Percentiles rank a stretch among this genome's conserved stretches.
These are phyloP conservation scores for Phodopus roborovskii DNA, from an alignment of 2,113 vertebrate species.

Conservation along the genomic window DNA sequence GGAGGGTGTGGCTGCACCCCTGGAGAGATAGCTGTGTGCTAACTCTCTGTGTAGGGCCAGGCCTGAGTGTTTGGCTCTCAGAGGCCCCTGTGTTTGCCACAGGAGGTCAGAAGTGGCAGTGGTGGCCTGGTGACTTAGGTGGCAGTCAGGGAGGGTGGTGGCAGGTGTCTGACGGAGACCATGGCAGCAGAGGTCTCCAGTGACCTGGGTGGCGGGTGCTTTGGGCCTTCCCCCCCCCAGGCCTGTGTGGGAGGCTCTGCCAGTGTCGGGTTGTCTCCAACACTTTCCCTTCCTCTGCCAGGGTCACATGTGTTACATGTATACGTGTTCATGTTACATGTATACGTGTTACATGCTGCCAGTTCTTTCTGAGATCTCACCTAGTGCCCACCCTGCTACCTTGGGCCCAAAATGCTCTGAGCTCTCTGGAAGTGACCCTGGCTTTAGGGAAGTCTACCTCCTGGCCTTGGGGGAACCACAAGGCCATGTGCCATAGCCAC, in stretches of 20 bases:
- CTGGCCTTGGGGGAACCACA: not conserved
- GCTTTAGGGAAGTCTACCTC: rapidly evolving
- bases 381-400: not conserved
- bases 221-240: rapidly evolving
- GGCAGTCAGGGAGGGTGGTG: rapidly evolving
- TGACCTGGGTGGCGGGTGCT: not conserved
- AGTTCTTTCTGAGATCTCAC: not conserved
- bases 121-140: rapidly evolving
- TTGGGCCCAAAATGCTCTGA: rapidly evolving
- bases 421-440: not conserved
- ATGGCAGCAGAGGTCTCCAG: rapidly evolving
- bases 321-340: too few species aligned
- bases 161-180: not conserved
- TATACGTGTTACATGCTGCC: too few species aligned
- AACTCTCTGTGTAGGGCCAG: too few species aligned
- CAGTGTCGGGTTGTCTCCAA: rapidly evolving
- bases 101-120: not conserved
- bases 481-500: not conserved
- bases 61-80: not conserved
- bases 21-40: not conserved
- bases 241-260: not conserved
- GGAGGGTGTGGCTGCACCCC: not conserved
- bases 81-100: too few species aligned
- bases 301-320: rapidly evolving
- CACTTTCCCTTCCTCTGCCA: rapidly evolving